Conservation (phyloP, 1,140 invertebrate species). For the Drosophila pachea region DNA sequence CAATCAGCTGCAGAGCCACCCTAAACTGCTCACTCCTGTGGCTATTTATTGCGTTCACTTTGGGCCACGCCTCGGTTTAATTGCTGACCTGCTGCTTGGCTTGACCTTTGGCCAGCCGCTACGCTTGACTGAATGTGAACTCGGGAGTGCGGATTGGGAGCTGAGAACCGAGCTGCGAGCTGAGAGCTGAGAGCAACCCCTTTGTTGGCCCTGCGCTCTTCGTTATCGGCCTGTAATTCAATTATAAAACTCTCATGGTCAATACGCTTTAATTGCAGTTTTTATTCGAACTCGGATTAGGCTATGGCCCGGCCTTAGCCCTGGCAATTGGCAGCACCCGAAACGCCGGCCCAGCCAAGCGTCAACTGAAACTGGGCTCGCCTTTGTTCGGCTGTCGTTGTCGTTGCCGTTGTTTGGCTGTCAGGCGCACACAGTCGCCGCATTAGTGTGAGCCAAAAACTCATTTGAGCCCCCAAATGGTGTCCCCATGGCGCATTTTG, state of each 20-base stretch:
- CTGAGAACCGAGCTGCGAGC: constrained; percentile 21
- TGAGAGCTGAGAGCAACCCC: constrained; percentile 22
- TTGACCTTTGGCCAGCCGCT: constrained; percentile 41
- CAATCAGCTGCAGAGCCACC: constrained; percentile 19
- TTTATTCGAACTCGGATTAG: constrained; percentile 62
- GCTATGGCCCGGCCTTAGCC: constrained; percentile 22
- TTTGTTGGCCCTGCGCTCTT: constrained; percentile 25
- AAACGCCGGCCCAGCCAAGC: constrained; percentile 13
- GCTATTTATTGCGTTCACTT: constrained; percentile 49
- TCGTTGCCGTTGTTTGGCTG: constrained; percentile 18
- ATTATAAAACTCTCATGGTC: constrained; percentile 75
- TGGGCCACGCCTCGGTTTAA: constrained; percentile 52
- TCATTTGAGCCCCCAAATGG: constrained; percentile 62
- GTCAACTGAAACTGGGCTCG: constrained; percentile 5
- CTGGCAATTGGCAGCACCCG: constrained; percentile 30
- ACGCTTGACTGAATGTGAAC: constrained; percentile 26
- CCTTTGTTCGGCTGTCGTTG: neutral
- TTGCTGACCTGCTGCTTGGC: constrained; percentile 62
- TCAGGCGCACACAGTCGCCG: constrained; percentile 35
- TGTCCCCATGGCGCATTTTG: constrained; percentile 37
- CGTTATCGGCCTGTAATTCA: constrained; percentile 53
- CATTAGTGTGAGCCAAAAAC: constrained; percentile 39
- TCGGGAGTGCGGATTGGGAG: constrained; percentile 8
- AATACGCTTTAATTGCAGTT: constrained; percentile 76
- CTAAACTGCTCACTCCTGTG: constrained; percentile 15